phyloP scores from a whole-genome alignment of 1,140 invertebrate species.

The Drosophila mauritiana region DNA sequence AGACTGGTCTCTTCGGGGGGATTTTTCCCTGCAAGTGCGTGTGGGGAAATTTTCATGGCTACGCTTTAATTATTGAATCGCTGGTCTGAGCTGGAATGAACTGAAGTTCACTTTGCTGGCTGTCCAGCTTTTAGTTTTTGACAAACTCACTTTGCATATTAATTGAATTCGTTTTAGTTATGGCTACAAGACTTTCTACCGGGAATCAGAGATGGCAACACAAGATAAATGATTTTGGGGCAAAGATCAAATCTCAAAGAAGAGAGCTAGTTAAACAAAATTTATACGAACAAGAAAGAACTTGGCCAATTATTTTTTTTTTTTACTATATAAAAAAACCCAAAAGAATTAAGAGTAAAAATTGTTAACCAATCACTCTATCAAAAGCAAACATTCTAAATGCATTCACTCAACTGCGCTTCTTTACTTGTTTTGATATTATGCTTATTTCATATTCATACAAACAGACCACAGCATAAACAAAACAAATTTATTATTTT shows the following conservation, averaged over 20 bases:
- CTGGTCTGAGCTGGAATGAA: slow-evolving; percentile 35
- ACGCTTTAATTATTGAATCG: slow-evolving; percentile 53
- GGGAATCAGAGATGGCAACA: background rate
- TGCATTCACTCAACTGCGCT: background rate
- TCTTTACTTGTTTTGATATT: background rate
- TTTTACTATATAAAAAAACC: too few relatives aligned
- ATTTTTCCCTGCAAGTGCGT: slow-evolving; percentile 45
- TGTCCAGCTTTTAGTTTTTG: slow-evolving; percentile 18
- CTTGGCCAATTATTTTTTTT: too few relatives aligned
- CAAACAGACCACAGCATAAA: slow-evolving; percentile 12
- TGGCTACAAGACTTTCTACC: slow-evolving; percentile 3
- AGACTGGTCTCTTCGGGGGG: background rate
- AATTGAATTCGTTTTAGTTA: slow-evolving; percentile 60
- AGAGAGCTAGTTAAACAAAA: slow-evolving; percentile 7
- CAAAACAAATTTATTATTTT: slow-evolving; percentile 23
- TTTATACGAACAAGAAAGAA: too few relatives aligned
- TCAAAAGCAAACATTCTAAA: background rate
- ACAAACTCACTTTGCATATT: slow-evolving; percentile 55
- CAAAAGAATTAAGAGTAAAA: too few relatives aligned
- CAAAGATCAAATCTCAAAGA: slow-evolving; percentile 4
- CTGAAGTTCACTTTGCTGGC: slow-evolving; percentile 25
- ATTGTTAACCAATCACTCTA: too few relatives aligned
- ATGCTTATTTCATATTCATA: slow-evolving; percentile 4
- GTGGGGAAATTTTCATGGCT: slow-evolving; percentile 41
- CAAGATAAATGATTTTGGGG: slow-evolving; percentile 38